phyloP scores from a whole-genome alignment of 2,888 invertebrate genomes.

The Aelia acuminata region DNA sequence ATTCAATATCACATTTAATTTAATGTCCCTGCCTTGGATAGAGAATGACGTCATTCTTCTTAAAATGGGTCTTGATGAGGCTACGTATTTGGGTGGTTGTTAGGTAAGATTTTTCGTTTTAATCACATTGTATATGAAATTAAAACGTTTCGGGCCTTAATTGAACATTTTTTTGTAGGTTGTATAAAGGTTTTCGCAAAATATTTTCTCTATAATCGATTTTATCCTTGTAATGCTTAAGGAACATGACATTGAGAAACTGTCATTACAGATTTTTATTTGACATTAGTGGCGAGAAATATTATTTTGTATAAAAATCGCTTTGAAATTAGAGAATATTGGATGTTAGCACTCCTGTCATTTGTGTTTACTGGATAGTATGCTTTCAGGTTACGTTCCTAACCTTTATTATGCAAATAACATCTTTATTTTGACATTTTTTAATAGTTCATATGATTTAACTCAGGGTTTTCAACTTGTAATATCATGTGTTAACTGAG shows the following conservation, averaged over 20 bases:
- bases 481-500: conserved; percentile 17
- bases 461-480: neutral
- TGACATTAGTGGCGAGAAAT: neutral
- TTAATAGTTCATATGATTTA: neutral
- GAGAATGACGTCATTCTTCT: conserved; percentile 65
- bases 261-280: conserved; percentile 1
- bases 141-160: neutral
- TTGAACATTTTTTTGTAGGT: neutral
- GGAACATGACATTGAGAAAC: conserved; percentile 1
- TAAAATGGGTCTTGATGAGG: conserved; percentile 64
- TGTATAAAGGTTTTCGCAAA: neutral
- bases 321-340: neutral
- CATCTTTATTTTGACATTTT: conserved; percentile 26
- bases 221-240: neutral
- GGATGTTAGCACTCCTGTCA: neutral
- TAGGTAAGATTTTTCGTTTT: conserved; percentile 57
- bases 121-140: neutral
- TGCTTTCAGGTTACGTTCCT: conserved; percentile 19
- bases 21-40: conserved; percentile 50
- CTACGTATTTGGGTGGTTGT: conserved; percentile 60
- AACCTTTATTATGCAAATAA: conserved; percentile 30
- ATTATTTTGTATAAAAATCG: neutral
- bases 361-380: neutral
- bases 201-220: neutral
- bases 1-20: conserved; percentile 58